Evolutionary conservation across 2,888 invertebrate species (phyloP), one percentile per base, ranked within the genome.

Genomic region (Euclidia mi): DNA sequence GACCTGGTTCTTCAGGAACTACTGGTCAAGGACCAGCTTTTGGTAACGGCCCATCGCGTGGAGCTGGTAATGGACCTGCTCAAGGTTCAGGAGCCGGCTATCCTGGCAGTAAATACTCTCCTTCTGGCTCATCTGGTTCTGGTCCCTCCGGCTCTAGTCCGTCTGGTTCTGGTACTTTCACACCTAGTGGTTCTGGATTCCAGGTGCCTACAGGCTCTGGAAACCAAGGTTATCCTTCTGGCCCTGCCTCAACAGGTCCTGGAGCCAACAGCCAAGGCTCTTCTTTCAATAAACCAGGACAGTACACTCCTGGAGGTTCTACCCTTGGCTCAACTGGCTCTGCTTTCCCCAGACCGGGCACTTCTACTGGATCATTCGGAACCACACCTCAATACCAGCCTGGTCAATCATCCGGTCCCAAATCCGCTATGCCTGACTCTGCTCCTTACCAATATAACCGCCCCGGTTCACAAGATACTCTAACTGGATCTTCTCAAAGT

Each of bases 361-460:
- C 28, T 4, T 20, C 44, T n/a, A 37, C 49, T 31, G 49, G 63
- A 40, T 32, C 58, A 15, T 63, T 64, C n/a, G 71, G 55, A 25
- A 25, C 17, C 12, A 7, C 37, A n/a, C 14, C 45, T 35, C 35
- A n/a, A n/a, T n/a, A n/a, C n/a, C n/a, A 34, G 15, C n/a, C 44
- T 18, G 25, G 60, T 42, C 66, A 65, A 14, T 44, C 65, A 10
- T 25, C 62, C 7, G 61, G 66, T 25, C 7, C 53, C 7, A 52
- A 56, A 40, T 41, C 72, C 18, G 52, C 69, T 10, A 78, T 74
- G 71, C 17, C 72, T 15, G 63, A 58, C 11, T 73, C 81, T 11
- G 71, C 79, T 31, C 66, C 76, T 42, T 84, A 85, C 50, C 78
- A 84, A 47, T 86, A 84, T 58, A 80, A 79, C 59, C 73, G 75